Evolutionary conservation across 1,140 invertebrate species (phyloP), one percentile per base, ranked within the genome.

Genomic region (Sweltsa coloradensis): DNA sequence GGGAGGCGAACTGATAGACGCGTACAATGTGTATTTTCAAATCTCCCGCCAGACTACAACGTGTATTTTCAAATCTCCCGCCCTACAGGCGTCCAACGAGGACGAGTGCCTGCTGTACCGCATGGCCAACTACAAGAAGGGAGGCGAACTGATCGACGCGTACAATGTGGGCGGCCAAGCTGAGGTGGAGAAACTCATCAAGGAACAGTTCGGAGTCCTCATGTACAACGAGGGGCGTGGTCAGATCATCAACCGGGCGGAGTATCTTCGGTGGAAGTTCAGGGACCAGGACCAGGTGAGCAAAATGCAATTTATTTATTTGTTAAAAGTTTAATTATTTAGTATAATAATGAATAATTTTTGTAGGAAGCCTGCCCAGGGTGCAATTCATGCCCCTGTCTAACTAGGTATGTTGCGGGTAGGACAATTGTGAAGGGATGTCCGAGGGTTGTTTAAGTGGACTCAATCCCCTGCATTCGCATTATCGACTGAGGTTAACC

Each of bases 251-350:
- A 92, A 89, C 58, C 73, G 88, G 21, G 81, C 86, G 0, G 93
- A 97, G 57, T 96, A 91, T 63, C 63, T 95, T 4, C 74, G 87
- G 39, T 97, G 92, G 92, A 92, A 91, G 60, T 91, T 88, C 60
- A 72, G 86, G n/a, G 85, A 89, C 57, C 74, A 85, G 37, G 80
- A 85, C 50, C 78, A 85, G 65, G 83, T 81, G 61, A 57, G 60
- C 56, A 43, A 36, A 31, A 19, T 27, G 16, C 16, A 24, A 11
- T 31, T 31, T 9, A 31, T 31, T 31, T 31, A 9, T 31, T 31
- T 31, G 29, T 31, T 31, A 9, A 9, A 31, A 31, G 9, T 31
- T 31, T 9, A 9, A 9, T 31, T 31, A 31, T 31, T 31, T 9
- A 31, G n/a, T 9, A 9, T 9, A 31, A 31, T n/a, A 9, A n/a